These are phyloP conservation scores for Amphiprion clarkii DNA, from an alignment of 2,797 vertebrate genomes.

Conservation along the genomic window DNA sequence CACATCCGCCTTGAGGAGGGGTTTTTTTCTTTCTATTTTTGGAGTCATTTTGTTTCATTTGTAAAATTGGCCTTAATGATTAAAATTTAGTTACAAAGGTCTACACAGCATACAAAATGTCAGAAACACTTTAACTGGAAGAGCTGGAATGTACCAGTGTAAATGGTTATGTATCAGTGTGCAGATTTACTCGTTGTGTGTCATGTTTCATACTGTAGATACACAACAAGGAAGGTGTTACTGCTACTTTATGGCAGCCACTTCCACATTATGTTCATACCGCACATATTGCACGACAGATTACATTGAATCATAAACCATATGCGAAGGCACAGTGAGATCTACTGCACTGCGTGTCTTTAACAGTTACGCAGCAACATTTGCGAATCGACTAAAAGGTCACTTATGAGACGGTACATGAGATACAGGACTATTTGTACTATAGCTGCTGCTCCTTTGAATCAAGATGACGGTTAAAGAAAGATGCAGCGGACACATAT, in stretches of 20 bases:
- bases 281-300: not conserved
- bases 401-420: not conserved
- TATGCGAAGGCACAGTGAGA: not conserved
- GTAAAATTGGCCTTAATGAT: constrained; percentile 8
- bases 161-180: constrained; percentile 3
- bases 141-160: not conserved
- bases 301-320: not conserved
- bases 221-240: not conserved
- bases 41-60: constrained; percentile 17
- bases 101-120: not conserved
- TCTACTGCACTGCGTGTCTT: not conserved
- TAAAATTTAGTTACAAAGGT: not conserved
- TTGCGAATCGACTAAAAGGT: constrained; percentile 10
- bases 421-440: constrained; percentile 14
- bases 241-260: not conserved
- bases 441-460: constrained; percentile 27
- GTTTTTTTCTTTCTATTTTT: not conserved
- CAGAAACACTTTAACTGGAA: not conserved
- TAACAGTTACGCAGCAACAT: not conserved
- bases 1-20: constrained; percentile 28
- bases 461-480: constrained; percentile 40
- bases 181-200: not conserved
- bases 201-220: not conserved
- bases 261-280: not conserved
- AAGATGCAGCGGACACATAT: constrained; percentile 46